Evolutionary conservation across 2,113 vertebrate species (phyloP).

Genomic region (Gnathonemus longibarbis): DNA sequence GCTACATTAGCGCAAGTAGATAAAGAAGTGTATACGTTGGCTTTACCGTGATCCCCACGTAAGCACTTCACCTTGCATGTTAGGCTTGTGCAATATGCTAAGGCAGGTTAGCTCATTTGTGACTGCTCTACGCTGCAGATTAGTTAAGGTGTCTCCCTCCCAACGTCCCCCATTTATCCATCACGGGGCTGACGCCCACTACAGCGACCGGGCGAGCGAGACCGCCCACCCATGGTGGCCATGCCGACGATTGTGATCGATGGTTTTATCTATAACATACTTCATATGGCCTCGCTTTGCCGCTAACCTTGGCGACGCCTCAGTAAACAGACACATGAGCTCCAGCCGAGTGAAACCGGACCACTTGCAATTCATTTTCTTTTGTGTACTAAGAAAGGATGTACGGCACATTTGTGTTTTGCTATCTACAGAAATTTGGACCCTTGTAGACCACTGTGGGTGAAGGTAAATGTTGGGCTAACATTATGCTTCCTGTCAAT

Average conservation of each 20-base stretch:
- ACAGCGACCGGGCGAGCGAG: no score
- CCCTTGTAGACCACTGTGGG: not conserved
- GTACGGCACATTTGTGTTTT: not conserved
- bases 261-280: slow-evolving; percentile 18
- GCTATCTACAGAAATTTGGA: not conserved
- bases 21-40: not conserved
- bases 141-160: not conserved
- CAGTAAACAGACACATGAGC: slow-evolving; percentile 6
- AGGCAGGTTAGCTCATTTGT: not conserved
- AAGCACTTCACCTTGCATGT: not conserved
- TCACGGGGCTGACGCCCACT: not conserved
- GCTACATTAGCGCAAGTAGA: not conserved
- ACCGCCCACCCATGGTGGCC: not conserved
- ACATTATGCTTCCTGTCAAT: not conserved
- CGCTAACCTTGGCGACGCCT: slow-evolving; percentile 13
- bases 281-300: not conserved
- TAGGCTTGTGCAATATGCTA: not conserved
- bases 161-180: not conserved
- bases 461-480: not conserved
- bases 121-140: not conserved
- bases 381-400: not conserved
- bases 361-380: not conserved
- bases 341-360: not conserved
- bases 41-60: not conserved
- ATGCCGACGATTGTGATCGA: slow-evolving; percentile 3